Evolutionary conservation across 2,797 vertebrate genomes (phyloP).

Genomic region (Denticeps clupeoides): DNA sequence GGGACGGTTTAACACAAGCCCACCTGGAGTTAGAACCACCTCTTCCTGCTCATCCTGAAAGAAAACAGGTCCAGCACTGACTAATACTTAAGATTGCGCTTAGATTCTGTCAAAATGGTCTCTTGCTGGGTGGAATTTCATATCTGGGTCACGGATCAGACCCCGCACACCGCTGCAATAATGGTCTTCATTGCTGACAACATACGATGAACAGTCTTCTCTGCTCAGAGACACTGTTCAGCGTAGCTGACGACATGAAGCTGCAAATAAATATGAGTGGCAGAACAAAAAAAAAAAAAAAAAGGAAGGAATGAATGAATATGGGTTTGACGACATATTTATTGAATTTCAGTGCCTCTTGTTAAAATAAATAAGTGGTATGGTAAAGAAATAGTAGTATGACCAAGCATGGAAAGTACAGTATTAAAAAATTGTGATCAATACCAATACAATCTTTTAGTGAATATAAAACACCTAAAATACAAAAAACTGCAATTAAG

Average conservation of each 20-base stretch:
- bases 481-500: slow-evolving; percentile 55
- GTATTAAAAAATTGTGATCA: slow-evolving; percentile 60
- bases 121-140: too few relatives aligned
- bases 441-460: slow-evolving; percentile 69
- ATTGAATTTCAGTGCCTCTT: slow-evolving; percentile 76
- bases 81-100: too few relatives aligned
- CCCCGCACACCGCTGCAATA: too few relatives aligned
- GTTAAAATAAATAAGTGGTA: slow-evolving; percentile 88
- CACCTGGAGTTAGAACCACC: too few relatives aligned
- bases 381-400: slow-evolving; percentile 65
- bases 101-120: too few relatives aligned
- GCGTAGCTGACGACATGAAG: neutral
- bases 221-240: too few relatives aligned
- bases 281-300: slow-evolving; percentile 39
- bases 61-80: too few relatives aligned
- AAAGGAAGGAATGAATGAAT: slow-evolving; percentile 39
- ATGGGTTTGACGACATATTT: slow-evolving; percentile 72
- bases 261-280: slow-evolving; percentile 3
- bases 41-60: too few relatives aligned
- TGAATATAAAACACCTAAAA: slow-evolving; percentile 66
- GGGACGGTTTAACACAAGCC: too few relatives aligned
- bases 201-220: too few relatives aligned
- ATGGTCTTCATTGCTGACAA: neutral
- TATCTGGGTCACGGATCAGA: too few relatives aligned
- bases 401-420: slow-evolving; percentile 67